A percentile compares a stretch with the other conserved stretches of the same genome.
These are phyloP conservation scores for Lophochroa leadbeateri DNA, from an alignment of 2,113 vertebrate genomes.

Conservation along the genomic window DNA sequence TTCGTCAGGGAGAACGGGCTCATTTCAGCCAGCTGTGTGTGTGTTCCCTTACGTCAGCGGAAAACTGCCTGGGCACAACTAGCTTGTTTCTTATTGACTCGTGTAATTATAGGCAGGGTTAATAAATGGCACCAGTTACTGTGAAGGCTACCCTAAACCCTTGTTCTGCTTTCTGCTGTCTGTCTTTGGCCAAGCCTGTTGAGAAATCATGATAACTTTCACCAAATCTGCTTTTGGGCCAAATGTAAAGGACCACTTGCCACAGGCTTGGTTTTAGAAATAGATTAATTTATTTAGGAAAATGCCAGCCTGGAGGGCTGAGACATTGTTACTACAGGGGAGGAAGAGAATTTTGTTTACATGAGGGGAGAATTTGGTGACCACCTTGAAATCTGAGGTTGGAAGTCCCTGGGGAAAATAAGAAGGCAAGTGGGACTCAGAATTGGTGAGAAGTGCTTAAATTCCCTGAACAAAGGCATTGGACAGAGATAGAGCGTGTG, in stretches of 20 bases:
- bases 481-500: neutral
- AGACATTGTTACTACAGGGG: neutral
- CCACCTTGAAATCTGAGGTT: neutral
- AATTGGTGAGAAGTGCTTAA: neutral
- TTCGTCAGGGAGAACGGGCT: neutral
- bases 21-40: neutral
- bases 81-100: neutral
- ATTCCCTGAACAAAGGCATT: neutral
- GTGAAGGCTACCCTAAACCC: neutral
- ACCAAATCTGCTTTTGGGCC: neutral
- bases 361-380: neutral
- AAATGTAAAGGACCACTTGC: neutral
- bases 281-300: neutral
- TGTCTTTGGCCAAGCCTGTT: neutral
- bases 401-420: neutral
- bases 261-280: neutral
- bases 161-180: neutral
- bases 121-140: neutral
- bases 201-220: neutral
- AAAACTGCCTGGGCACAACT: neutral
- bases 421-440: neutral
- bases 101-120: neutral
- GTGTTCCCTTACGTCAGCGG: slow-evolving; percentile 27
- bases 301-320: neutral
- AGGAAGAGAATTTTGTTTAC: neutral